Base-by-base conservation (phyloP, 1,140 invertebrate species). In the Xylocopa sonorina region DNA sequence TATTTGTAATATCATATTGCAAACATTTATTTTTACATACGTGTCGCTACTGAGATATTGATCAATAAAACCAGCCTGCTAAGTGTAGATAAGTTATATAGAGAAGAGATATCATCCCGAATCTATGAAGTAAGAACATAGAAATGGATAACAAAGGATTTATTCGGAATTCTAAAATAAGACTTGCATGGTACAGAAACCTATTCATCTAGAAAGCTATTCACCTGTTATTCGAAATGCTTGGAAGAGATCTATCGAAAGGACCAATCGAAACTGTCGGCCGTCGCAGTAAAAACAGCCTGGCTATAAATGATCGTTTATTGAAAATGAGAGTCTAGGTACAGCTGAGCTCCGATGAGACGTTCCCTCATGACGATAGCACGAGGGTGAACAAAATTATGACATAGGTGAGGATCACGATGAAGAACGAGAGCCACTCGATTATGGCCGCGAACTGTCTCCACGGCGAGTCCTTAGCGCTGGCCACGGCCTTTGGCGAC, bases 371-470 rank as follows among this genome's bases (percentile, higher is more conserved):
- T 18, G 62, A 5, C 0, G 7, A 46, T 29, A 89, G 88, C 10
- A 90, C 43, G 5, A 89, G 78, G 38, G 86, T 67, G n/a, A 81
- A 66, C 9, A 92, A 21, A 27, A 90, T 82, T 27, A 91, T 77
- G 29, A 83, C 21, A 60, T 92, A 92, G 6, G 76, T 84, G 2
- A 91, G 14, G 21, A 75, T 10, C 1, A 87, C 67, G 0, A 34
- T 48, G 14, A 90, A 72, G 27, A 92, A 88, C 0, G 84, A 84
- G 0, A 91, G 32, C 88, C 89, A 88, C 24, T 92, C 89, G 24
- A 92, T 46, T 29, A 91, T 86, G 21, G 84, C 79, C 0, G 90
- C 88, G 16, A 91, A 83, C 21, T 85, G 73, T 80, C 71, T 80
- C 91, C 91, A 92, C 10, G 83, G 75, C 0, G 75, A 73, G 55